Evolutionary conservation across 2,888 invertebrate genomes (phyloP), one percentile per base, ranked within the genome.

Genomic region (Archips crataeganus): DNA sequence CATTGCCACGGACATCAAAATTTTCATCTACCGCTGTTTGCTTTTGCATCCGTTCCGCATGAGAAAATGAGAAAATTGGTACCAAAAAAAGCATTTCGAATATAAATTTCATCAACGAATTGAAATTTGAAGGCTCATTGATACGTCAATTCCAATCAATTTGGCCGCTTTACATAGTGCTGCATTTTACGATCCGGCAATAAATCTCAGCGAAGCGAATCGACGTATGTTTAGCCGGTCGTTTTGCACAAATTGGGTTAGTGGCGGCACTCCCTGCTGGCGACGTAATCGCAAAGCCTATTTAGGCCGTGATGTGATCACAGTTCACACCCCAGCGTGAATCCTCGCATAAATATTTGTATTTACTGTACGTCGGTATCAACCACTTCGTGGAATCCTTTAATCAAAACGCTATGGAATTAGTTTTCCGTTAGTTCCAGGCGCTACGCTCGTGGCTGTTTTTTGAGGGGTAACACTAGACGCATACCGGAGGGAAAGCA

Each of bases 241-340:
- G 87, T 91, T 91, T 87, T 87, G 86, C 82, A 83, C 87, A 90
- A 93, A 93, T 91, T 92, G 88, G 91, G 90, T 92, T 91, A 92
- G 88, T 86, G 85, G 85, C 78, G 87, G 87, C 87, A 84, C 87
- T 85, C 85, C 88, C 85, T 80, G 78, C 80, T 82, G 83, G 82
- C 86, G 82, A 84, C 88, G 86, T 92, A 90, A 91, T 91, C 88
- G 89, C 87, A 88, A 87, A 85, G 85, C 85, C 87, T 89, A 89
- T 90, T 89, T 88, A 84, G 85, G 82, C 81, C 82, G 82, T 85
- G 89, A 87, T 86, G 86, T 84, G 89, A 89, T 89, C 88, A 88
- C 88, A 81, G 89, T 88, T 89, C 88, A 87, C 88, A 81, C 86
- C 86, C 86, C 82, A 79, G 79, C 80, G 85, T 82, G 84, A 86